Evolutionary conservation across 2,797 vertebrate species (phyloP), one percentile per base, ranked within the genome.

Genomic region (Poeciliopsis turneri): DNA sequence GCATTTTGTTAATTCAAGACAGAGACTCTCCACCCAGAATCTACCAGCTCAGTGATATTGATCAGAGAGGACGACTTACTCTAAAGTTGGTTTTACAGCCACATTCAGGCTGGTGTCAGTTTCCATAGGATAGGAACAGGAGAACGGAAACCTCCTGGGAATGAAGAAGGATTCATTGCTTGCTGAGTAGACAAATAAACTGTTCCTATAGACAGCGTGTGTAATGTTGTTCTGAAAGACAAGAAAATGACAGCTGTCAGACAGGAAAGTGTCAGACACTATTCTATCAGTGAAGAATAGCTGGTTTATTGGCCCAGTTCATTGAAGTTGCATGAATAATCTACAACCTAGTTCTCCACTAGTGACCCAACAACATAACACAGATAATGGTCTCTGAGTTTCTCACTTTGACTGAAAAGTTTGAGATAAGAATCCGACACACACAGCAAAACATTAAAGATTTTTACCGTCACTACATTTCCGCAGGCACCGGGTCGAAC

Each of bases 91-190:
- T 61, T 77, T 86, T 85, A 96, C 71, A n/a, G 84, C 86, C 20
- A 88, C 87, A 75, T 94, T 81, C 82, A 97, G 82, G n/a, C 79
- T 93, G 83, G 92, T 79, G 43, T 95, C 82, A 53, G 86, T 91
- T 30, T 95, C 90, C 90, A 96, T 87, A 0, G 95, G 92, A 80
- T 95, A 96, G 12, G 78, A 74, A 0, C 95, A 95, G 4, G 88
- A 91, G 82, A 97, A 97, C 77, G 94, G 94, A 78, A 94, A 81
- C 59, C 90, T 95, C 68, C 89, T 84, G 72, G 94, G 95, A 70
- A 84, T 13, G 9, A 80, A 46, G 39, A 94, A 94, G 80, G 94
- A 85, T 39, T 78, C 83, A 69, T 92, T 90, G 71, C 49, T 87
- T 3, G 78, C 47, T 1, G 78, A 75, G 76, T 94, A 93, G 13